Conservation (phyloP, 2,113 vertebrate species). For the Callionymus lyra region DNA sequence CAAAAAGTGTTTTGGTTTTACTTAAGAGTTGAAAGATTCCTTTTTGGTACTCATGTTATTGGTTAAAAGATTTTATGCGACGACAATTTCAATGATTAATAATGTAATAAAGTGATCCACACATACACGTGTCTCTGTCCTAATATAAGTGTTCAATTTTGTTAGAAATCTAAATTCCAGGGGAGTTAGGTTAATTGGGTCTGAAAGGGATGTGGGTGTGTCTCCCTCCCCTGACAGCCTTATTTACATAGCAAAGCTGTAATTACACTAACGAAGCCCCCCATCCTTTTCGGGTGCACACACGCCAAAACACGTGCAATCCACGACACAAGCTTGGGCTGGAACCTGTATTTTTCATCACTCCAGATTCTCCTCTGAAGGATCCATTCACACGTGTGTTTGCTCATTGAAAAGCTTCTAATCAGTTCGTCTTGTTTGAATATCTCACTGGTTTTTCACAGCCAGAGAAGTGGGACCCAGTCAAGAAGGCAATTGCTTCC, state of each 20-base stretch:
- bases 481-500: constrained; percentile 34
- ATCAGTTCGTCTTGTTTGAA: constrained; percentile 58
- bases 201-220: constrained; percentile 66
- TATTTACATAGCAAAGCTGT: constrained; percentile 68
- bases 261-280: constrained; percentile 67
- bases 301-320: constrained; percentile 16
- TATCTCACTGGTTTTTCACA: constrained; percentile 42
- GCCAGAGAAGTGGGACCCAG: constrained; percentile 39
- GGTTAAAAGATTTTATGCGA: too few relatives aligned
- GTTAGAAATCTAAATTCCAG: constrained; percentile 54
- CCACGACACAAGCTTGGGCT: constrained; percentile 39
- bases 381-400: constrained; percentile 55
- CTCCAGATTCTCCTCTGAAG: constrained; percentile 48
- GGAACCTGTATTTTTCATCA: constrained; percentile 63
- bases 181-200: constrained; percentile 67
- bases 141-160: constrained; percentile 30
- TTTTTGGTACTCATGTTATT: too few relatives aligned
- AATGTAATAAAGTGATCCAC: background rate
- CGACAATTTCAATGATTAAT: too few relatives aligned
- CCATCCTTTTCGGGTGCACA: constrained; percentile 31
- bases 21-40: too few relatives aligned
- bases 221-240: constrained; percentile 57
- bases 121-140: background rate
- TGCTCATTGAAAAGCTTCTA: constrained; percentile 62
- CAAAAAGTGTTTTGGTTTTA: too few relatives aligned